Conservation (phyloP, 2,113 vertebrate genomes). For the Muntiacus reevesi region DNA sequence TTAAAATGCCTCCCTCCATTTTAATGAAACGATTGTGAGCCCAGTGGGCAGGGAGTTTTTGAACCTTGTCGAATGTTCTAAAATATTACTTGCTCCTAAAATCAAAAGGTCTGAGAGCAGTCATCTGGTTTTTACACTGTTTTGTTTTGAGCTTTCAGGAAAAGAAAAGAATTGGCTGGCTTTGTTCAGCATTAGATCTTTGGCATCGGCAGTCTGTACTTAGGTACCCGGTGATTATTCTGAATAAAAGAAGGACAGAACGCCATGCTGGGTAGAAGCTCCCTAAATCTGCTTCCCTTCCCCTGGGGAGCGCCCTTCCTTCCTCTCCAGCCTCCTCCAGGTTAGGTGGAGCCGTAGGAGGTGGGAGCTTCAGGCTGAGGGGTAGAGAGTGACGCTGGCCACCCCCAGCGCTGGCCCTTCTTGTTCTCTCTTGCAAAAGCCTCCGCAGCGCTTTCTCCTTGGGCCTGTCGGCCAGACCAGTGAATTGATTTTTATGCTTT, state of each 20-base stretch:
- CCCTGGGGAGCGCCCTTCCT: neutral
- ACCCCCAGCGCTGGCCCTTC: neutral
- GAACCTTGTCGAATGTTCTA: neutral
- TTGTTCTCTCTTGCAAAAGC: fast-evolving
- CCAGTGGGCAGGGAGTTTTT: neutral
- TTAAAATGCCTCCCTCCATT: neutral
- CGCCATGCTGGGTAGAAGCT: neutral
- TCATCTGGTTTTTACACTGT: neutral
- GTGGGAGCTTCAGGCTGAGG: fast-evolving
- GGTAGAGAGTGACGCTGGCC: fast-evolving
- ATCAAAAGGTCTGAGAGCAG: neutral
- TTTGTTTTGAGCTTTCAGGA: neutral
- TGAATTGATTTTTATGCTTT: neutral
- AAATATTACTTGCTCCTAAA: neutral
- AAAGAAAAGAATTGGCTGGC: neutral
- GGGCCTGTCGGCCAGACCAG: neutral
- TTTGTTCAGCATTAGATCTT: neutral
- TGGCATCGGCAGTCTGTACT: neutral
- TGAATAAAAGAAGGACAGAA: neutral
- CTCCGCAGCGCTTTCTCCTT: neutral
- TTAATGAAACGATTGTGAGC: neutral
- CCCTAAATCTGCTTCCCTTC: neutral
- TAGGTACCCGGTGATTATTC: neutral
- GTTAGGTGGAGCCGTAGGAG: fast-evolving
- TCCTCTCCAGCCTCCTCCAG: neutral